A percentile compares a stretch with the other conserved stretches of the same genome.
Evolutionary conservation across 2,888 invertebrate genomes (phyloP).

Genomic region (Noctua janthina): DNA sequence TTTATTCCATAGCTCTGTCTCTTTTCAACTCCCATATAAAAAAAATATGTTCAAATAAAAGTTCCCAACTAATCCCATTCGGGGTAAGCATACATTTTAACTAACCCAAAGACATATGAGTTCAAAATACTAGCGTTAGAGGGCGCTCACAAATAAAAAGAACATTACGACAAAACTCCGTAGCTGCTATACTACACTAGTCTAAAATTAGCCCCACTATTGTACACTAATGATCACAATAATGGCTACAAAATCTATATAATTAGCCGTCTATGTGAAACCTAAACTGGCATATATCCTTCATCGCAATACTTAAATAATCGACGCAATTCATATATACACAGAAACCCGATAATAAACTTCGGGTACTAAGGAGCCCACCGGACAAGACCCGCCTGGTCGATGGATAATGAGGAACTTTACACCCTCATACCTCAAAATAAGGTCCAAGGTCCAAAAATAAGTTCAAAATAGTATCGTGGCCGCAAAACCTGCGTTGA

Average conservation of each 20-base stretch:
- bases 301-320: not conserved
- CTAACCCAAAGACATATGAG: not conserved
- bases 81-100: conserved; percentile 50
- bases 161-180: not conserved
- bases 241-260: not conserved
- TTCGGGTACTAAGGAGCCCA: not conserved
- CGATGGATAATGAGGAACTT: not conserved
- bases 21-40: conserved; percentile 55
- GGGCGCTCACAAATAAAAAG: conserved; percentile 1
- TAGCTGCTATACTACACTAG: not conserved
- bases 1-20: conserved; percentile 20
- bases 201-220: not conserved
- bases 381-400: not conserved
- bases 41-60: conserved; percentile 4
- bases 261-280: not conserved
- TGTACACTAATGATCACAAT: not conserved
- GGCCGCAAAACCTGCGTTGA: not conserved
- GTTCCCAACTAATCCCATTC: conserved; percentile 14
- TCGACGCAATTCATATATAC: not conserved
- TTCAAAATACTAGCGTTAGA: conserved; percentile 12
- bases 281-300: not conserved
- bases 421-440: not conserved
- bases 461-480: too few relatives aligned
- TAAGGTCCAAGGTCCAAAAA: too few relatives aligned
- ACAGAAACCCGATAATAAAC: not conserved